Evolutionary conservation across 2,797 vertebrate genomes (phyloP).

Genomic region (Anisognathus igniventris): DNA sequence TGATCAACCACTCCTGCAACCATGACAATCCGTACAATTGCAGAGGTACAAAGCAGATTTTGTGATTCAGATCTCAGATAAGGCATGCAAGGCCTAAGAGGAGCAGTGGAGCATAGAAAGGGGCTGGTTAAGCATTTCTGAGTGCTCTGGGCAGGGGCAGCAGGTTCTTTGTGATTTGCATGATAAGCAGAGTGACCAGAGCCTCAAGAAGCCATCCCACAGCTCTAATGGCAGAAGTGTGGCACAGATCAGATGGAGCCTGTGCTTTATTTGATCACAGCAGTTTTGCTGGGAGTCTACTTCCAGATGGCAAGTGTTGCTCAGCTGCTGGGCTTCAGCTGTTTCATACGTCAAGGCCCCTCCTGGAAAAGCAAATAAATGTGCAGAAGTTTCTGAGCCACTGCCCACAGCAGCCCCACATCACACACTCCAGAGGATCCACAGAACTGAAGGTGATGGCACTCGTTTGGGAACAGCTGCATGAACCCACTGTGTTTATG

Average conservation of each 20-base stretch:
- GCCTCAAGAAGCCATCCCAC: not conserved
- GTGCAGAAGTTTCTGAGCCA: not conserved
- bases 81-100: not conserved
- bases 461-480: accelerated
- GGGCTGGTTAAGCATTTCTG: not conserved
- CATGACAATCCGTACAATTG: accelerated
- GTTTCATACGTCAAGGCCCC: not conserved
- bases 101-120: not conserved
- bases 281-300: not conserved
- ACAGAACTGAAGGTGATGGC: not conserved
- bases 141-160: not conserved
- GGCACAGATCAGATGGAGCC: not conserved
- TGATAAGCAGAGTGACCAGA: not conserved
- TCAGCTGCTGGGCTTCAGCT: not conserved
- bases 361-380: not conserved
- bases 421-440: accelerated
- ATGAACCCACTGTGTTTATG: accelerated
- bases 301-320: not conserved
- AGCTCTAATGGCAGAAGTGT: not conserved
- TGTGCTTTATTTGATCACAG: not conserved
- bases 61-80: not conserved
- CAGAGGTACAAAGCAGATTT: not conserved
- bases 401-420: not conserved
- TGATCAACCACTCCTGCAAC: not conserved
- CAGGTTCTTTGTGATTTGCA: not conserved